phyloP scores from a whole-genome alignment of 1,140 invertebrate species.

The Drosophila obscura region DNA sequence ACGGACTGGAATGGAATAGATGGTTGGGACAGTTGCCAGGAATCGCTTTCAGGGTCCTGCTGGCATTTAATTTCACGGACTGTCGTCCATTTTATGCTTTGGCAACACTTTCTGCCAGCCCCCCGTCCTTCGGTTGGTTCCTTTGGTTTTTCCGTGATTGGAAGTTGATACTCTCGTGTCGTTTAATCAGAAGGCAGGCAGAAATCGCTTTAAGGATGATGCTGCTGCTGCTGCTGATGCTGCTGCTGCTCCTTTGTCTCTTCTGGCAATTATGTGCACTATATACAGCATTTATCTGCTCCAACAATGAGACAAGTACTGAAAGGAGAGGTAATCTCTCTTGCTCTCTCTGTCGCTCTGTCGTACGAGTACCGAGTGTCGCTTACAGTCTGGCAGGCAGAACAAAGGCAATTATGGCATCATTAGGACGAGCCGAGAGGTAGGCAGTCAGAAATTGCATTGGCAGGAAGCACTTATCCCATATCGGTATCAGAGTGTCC shows the following conservation, averaged over 20 bases:
- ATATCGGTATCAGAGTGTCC: constrained; percentile 41
- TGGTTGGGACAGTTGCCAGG: constrained; percentile 20
- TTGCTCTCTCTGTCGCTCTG: too few relatives aligned
- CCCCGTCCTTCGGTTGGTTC: constrained; percentile 1
- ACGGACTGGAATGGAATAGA: neutral
- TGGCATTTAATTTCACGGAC: constrained; percentile 82
- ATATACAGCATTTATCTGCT: constrained; percentile 61
- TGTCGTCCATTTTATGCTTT: constrained; percentile 80
- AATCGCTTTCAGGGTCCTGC: constrained; percentile 74
- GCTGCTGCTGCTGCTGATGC: constrained; percentile 5
- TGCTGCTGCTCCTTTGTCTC: constrained; percentile 37
- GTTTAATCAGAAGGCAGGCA: constrained; percentile 1
- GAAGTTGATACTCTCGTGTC: constrained; percentile 39
- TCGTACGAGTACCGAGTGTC: constrained; percentile 52
- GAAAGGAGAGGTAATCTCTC: constrained; percentile 6
- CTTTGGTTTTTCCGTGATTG: constrained; percentile 33
- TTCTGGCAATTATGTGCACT: constrained; percentile 62
- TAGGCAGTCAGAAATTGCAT: constrained; percentile 42
- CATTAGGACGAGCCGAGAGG: constrained; percentile 53
- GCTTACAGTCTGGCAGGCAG: constrained; percentile 52
- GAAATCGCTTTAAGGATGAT: constrained; percentile 41
- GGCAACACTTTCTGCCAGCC: constrained; percentile 75
- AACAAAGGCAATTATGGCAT: constrained; percentile 74
- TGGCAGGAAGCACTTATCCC: constrained; percentile 55
- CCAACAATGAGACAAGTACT: constrained; percentile 55